Percentiles rank a stretch among this genome's conserved stretches.
phyloP scores from a whole-genome alignment of 2,113 vertebrate genomes.

The Nycticryphes semicollaris region DNA sequence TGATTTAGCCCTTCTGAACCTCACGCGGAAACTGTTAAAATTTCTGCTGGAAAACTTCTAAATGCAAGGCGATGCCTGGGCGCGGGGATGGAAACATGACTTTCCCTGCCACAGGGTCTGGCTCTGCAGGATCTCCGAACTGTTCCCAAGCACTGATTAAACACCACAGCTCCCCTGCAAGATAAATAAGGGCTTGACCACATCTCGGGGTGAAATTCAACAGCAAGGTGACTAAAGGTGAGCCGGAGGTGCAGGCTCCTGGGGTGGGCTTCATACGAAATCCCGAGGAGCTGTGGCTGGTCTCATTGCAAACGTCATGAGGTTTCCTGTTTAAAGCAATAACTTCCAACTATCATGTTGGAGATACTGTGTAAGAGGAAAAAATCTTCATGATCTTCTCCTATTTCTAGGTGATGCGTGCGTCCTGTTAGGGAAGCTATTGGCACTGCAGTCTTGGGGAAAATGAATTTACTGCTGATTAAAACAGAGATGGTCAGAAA shows the following conservation, averaged over 20 bases:
- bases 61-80: not conserved
- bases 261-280: not conserved
- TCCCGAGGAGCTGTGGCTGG: not conserved
- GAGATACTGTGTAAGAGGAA: not conserved
- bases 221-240: accelerated
- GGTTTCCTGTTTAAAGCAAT: not conserved
- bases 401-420: not conserved
- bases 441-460: not conserved
- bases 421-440: not conserved
- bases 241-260: not conserved
- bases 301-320: not conserved
- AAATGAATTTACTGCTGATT: not conserved
- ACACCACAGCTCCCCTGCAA: not conserved
- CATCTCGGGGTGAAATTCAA: not conserved
- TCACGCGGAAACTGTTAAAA: not conserved
- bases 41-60: not conserved
- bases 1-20: not conserved
- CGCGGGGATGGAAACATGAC: not conserved
- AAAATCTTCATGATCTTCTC: not conserved
- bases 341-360: accelerated
- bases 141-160: not conserved
- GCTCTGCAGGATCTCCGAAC: accelerated
- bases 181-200: not conserved
- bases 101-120: not conserved
- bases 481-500: not conserved